These are phyloP conservation scores for Pituophis catenifer DNA, from an alignment of 2,113 vertebrate species.

Conservation along the genomic window DNA sequence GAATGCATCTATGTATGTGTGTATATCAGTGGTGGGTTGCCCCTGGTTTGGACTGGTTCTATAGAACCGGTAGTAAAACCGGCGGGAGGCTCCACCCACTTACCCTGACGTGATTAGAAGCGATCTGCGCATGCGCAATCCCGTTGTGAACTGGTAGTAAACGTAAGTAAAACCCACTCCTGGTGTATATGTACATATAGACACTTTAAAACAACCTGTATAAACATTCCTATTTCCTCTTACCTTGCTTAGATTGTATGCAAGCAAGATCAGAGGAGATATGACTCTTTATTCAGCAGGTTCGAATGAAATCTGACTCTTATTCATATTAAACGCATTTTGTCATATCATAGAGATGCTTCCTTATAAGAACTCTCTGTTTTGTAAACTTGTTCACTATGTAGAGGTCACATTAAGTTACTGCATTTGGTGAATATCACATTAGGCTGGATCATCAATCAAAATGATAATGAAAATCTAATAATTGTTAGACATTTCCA, in stretches of 20 bases:
- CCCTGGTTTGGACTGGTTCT: too few relatives aligned
- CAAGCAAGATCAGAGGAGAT: conserved; percentile 23
- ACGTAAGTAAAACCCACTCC: too few relatives aligned
- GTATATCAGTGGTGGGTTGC: background rate
- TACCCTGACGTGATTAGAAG: too few relatives aligned
- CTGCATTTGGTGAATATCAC: background rate
- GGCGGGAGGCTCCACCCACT: too few relatives aligned
- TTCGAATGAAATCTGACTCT: conserved; percentile 51
- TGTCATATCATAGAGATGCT: background rate
- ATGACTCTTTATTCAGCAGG: conserved; percentile 39
- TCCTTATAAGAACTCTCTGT: background rate
- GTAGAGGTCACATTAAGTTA: background rate
- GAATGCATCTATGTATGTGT: background rate
- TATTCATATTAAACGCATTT: background rate
- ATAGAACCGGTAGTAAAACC: too few relatives aligned
- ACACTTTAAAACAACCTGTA: background rate
- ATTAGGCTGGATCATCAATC: background rate
- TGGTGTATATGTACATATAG: background rate
- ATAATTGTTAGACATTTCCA: background rate
- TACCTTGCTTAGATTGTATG: background rate
- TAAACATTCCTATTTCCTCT: conserved; percentile 30
- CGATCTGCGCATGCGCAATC: too few relatives aligned
- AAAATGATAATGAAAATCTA: background rate
- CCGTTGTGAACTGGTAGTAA: too few relatives aligned
- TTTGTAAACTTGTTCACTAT: background rate